phyloP scores from a whole-genome alignment of 1,140 invertebrate genomes.

The Drosophila bipectinata region DNA sequence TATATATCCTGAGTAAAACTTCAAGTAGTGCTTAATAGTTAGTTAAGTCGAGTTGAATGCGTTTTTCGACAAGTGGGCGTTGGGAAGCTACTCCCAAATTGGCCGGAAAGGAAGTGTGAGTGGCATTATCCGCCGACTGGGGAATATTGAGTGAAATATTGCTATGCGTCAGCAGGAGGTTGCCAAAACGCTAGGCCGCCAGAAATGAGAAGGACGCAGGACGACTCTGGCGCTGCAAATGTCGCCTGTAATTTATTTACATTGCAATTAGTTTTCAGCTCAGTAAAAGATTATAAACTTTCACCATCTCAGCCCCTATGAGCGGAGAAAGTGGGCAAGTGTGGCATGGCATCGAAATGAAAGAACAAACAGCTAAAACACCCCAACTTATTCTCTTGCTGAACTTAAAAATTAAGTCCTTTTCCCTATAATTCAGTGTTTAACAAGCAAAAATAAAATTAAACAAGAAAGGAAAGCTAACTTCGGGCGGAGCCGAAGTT shows the following conservation, averaged over 20 bases:
- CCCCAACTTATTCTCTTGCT: constrained; percentile 58
- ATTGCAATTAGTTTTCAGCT: constrained; percentile 83
- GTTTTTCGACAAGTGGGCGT: constrained; percentile 54
- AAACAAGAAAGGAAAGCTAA: background rate
- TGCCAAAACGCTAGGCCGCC: background rate
- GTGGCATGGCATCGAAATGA: constrained; percentile 14
- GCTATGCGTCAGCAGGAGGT: constrained; percentile 7
- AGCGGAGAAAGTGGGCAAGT: background rate
- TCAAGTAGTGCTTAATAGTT: constrained; percentile 80
- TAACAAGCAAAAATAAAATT: background rate
- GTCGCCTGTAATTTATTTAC: constrained; percentile 83
- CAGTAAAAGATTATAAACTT: constrained; percentile 82
- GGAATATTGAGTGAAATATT: constrained; percentile 81
- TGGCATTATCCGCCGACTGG: constrained; percentile 47
- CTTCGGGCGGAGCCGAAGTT: no score
- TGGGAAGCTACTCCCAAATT: background rate
- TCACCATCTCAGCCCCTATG: constrained; percentile 13
- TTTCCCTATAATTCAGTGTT: background rate
- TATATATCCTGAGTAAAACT: constrained; percentile 77
- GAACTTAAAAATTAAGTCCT: constrained; percentile 55
- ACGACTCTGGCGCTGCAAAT: constrained; percentile 48
- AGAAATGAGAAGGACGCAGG: constrained; percentile 1
- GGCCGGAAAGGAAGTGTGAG: background rate
- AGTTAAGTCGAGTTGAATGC: constrained; percentile 82
- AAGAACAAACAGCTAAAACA: constrained; percentile 14